phyloP scores from a whole-genome alignment of 2,113 vertebrate species.

The Scophthalmus maximus region DNA sequence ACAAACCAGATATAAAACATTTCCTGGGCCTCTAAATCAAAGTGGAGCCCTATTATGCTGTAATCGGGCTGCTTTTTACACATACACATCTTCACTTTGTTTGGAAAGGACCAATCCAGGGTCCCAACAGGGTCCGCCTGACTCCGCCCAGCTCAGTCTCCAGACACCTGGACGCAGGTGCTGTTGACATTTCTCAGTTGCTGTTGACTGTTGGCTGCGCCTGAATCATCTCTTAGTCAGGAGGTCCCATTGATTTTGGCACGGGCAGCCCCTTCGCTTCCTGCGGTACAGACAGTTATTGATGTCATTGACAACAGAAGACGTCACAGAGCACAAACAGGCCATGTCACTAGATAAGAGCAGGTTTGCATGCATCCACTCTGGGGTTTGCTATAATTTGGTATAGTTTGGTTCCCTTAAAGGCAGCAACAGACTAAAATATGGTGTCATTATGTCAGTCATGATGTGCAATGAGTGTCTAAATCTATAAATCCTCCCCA shows the following conservation, averaged over 20 bases:
- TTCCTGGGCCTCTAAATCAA: background rate
- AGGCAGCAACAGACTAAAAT: no score
- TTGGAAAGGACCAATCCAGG: no score
- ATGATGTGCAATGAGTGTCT: no score
- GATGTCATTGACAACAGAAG: background rate
- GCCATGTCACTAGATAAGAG: constrained; percentile 2
- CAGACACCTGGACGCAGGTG: no score
- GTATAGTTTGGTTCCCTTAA: no score
- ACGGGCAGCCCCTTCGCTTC: no score
- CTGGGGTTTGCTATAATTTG: background rate
- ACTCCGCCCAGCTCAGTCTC: background rate
- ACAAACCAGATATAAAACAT: background rate
- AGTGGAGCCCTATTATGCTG: background rate
- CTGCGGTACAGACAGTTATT: background rate
- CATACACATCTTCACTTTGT: no score
- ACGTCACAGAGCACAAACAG: background rate
- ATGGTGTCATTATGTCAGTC: no score
- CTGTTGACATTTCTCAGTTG: no score
- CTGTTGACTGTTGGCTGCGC: background rate
- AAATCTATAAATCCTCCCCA: no score
- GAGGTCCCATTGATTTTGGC: no score
- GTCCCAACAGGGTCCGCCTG: background rate
- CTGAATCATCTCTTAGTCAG: background rate
- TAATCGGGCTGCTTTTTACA: no score
- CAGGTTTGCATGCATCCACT: background rate